These are phyloP conservation scores for Aphelinus certus DNA, from an alignment of 1,140 invertebrate genomes.

Conservation along the genomic window DNA sequence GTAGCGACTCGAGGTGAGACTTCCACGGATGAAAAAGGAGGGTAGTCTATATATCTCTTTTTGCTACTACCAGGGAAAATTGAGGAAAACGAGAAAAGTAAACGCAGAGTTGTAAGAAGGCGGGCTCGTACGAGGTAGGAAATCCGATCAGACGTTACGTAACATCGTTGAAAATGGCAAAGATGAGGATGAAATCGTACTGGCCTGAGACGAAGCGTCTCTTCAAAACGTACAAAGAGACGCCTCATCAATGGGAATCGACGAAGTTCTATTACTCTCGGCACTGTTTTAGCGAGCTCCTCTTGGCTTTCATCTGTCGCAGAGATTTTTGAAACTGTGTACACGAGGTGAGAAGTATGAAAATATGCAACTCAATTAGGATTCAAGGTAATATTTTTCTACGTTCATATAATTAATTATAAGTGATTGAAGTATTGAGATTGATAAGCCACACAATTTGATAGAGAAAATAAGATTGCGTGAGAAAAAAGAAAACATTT, in stretches of 20 bases:
- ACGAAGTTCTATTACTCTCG: conserved; percentile 12
- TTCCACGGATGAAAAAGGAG: not conserved
- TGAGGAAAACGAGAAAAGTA: conserved; percentile 36
- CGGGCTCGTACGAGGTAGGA: not conserved
- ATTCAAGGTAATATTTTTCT: too few species aligned
- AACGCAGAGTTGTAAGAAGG: conserved; percentile 21
- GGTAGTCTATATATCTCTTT: conserved; percentile 3
- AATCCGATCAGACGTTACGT: conserved; percentile 34
- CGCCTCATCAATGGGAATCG: conserved; percentile 22
- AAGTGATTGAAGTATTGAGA: too few species aligned
- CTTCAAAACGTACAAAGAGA: not conserved
- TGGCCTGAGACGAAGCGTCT: not conserved
- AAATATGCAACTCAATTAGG: too few species aligned
- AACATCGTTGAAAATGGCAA: conserved; percentile 28
- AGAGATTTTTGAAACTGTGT: not conserved
- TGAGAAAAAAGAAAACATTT: too few species aligned
- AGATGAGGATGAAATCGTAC: not conserved
- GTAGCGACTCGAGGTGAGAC: conserved; percentile 9
- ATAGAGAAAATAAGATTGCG: too few species aligned
- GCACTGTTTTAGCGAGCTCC: conserved; percentile 21
- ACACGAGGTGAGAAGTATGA: not conserved
- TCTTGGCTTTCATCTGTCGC: not conserved
- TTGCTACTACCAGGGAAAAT: conserved; percentile 11
- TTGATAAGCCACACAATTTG: too few species aligned
- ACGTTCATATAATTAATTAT: too few species aligned